Evolutionary conservation across 2,888 invertebrate genomes (phyloP).

Genomic region (Timema cristinae): DNA sequence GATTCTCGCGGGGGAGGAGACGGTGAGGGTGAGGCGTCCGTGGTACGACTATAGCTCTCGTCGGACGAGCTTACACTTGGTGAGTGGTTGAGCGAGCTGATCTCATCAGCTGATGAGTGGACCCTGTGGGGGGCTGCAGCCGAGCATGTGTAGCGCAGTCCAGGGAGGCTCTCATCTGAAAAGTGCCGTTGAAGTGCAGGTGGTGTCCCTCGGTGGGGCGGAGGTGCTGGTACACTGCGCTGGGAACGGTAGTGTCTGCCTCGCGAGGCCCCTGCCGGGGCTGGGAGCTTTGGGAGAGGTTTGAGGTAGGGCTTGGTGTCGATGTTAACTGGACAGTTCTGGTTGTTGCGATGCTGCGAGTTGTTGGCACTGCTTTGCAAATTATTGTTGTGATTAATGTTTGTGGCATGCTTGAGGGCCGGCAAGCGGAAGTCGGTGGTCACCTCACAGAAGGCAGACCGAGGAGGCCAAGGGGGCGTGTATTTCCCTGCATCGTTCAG

Average conservation of each 20-base stretch:
- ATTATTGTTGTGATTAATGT: slow-evolving; percentile 22
- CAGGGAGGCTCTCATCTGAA: slow-evolving; percentile 62
- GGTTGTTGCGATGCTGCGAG: slow-evolving; percentile 26
- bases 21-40: slow-evolving; percentile 59
- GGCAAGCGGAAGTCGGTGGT: not conserved
- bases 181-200: slow-evolving; percentile 56
- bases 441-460: slow-evolving; percentile 43
- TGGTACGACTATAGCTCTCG: slow-evolving; percentile 78
- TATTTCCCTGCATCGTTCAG: slow-evolving; percentile 35
- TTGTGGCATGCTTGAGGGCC: slow-evolving; percentile 25
- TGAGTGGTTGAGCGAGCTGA: slow-evolving; percentile 75
- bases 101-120: slow-evolving; percentile 77
- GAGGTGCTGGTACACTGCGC: slow-evolving; percentile 36
- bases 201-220: slow-evolving; percentile 38
- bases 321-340: slow-evolving; percentile 20
- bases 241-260: slow-evolving; percentile 23
- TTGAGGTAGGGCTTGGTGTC: slow-evolving; percentile 51
- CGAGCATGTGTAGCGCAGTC: slow-evolving; percentile 40
- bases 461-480: slow-evolving; percentile 62
- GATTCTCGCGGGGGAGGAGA: slow-evolving; percentile 48
- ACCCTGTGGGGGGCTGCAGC: slow-evolving; percentile 43
- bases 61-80: slow-evolving; percentile 81
- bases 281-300: slow-evolving; percentile 56
- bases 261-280: slow-evolving; percentile 44
- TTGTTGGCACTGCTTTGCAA: slow-evolving; percentile 14